Conservation (phyloP, 2,888 invertebrate species). For the Doris montereyensis region DNA sequence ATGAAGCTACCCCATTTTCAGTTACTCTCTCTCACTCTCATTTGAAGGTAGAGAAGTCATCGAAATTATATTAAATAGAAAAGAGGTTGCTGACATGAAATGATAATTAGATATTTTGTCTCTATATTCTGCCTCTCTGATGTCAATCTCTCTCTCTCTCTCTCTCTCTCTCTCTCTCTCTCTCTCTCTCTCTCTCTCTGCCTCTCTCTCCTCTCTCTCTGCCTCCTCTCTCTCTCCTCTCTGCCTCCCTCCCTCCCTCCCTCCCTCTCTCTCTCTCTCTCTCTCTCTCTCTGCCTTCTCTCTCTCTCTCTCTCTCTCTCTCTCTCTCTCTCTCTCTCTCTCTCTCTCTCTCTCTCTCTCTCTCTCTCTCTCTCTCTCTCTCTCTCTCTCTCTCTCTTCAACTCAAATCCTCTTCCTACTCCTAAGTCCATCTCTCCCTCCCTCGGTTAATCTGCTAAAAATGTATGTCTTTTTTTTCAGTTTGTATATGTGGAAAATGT, state of each 20-base stretch:
- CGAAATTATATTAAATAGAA: too few species aligned
- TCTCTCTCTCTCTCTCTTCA: neutral
- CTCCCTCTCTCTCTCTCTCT: neutral
- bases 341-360: neutral
- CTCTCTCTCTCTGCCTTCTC: neutral
- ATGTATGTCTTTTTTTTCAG: too few species aligned
- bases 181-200: neutral
- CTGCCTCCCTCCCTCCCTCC: conserved; percentile 10
- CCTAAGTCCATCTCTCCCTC: too few species aligned
- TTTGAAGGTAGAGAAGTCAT: too few species aligned
- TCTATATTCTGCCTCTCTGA: too few species aligned
- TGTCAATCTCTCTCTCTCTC: conserved; percentile 9
- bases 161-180: neutral
- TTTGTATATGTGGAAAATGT: neutral
- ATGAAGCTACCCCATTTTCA: too few species aligned
- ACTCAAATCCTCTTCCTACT: neutral
- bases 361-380: neutral
- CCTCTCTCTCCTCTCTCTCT: neutral
- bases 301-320: conserved; percentile 28
- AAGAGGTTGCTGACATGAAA: too few species aligned
- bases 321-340: conserved; percentile 12
- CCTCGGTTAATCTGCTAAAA: too few species aligned
- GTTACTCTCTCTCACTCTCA: too few species aligned
- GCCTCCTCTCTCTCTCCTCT: neutral
- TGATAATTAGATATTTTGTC: too few species aligned